Evolutionary conservation across 2,888 invertebrate species (phyloP), one percentile per base, ranked within the genome.

Genomic region (Drosophila prostipennis): DNA sequence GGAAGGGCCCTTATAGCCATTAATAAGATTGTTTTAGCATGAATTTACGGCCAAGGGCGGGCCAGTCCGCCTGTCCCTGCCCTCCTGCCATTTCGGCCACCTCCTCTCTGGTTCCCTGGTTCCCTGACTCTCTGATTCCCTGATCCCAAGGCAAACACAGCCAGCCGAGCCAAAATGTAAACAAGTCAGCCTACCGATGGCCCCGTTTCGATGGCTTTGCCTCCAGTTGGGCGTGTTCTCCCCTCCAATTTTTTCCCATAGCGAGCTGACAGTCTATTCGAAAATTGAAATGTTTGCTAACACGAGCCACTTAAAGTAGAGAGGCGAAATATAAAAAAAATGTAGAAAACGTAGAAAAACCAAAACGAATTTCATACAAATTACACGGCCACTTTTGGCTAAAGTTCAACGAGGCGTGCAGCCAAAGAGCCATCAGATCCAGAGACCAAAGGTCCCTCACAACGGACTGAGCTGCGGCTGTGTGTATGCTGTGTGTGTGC

Each of bases 21-120:
- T 87, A 89, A 88, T 87, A 87, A 87, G 85, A 84, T 88, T 84
- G 82, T 88, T 87, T 81, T 84, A 87, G 72, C 83, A 87, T 80
- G 89, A 84, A 88, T 84, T 84, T 84, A 87, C 72, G 74, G 72
- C 76, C 87, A 54, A 69, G 74, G 67, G 74, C 71, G 53, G 49
- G 11, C 63, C 73, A 32, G 56, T 46, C 51, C 0, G 26, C 26
- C 26, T 34, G 32, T 2, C 32, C 32, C 3, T 34, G 32, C 32
- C 43, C 52, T 49, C 39, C 46, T n/a, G n/a, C 10, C 53, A 10
- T 32, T 54, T 29, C 10, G 55, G 48, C 19, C 19, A 19, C 19
- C 19, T 19, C 19, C 19, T 2, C 19, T 19, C 19, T 2, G 19
- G 19, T 19, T 19, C 19, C 2, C 19, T n/a, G n/a, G n/a, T 16